A percentile compares a stretch with the other conserved stretches of the same genome.
Evolutionary conservation across 2,113 vertebrate genomes (phyloP).

Genomic region (Melanotaenia duboulayi): DNA sequence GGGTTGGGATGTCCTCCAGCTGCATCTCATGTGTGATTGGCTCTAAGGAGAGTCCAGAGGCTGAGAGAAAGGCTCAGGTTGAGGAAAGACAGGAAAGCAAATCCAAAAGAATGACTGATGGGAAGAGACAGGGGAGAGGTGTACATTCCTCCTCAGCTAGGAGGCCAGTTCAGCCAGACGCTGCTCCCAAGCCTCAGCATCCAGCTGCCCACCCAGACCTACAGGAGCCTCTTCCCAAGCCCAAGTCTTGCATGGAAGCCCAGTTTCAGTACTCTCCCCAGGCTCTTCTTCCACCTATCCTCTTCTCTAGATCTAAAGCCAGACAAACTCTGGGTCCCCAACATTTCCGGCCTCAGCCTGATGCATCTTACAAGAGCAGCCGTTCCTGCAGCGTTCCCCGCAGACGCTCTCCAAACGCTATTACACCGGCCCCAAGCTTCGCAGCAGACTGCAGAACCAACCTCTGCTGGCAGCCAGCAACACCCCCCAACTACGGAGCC

Average conservation of each 20-base stretch:
- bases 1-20: slow-evolving; percentile 89
- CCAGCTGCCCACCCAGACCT: slow-evolving; percentile 14
- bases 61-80: slow-evolving; percentile 77
- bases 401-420: slow-evolving; percentile 73
- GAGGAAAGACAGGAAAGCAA: slow-evolving; percentile 29
- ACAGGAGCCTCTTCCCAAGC: slow-evolving; percentile 32
- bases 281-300: slow-evolving; percentile 37
- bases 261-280: slow-evolving; percentile 44
- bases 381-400: slow-evolving; percentile 70
- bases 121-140: slow-evolving; percentile 34
- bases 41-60: slow-evolving; percentile 87
- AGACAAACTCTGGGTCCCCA: slow-evolving; percentile 68
- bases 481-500: slow-evolving; percentile 81
- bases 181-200: slow-evolving; percentile 21
- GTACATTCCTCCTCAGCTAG: slow-evolving; percentile 27
- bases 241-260: slow-evolving; percentile 29
- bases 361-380: slow-evolving; percentile 26
- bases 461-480: slow-evolving; percentile 76
- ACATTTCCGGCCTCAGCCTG: slow-evolving; percentile 10
- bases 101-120: slow-evolving; percentile 10
- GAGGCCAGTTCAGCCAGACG: slow-evolving; percentile 56
- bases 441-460: slow-evolving; percentile 75
- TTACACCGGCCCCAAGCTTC: slow-evolving; percentile 44
- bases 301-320: slow-evolving; percentile 61
- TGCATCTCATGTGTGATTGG: slow-evolving; percentile 93